Percentiles rank a stretch among this genome's conserved stretches.
Conservation (phyloP, 1,140 invertebrate genomes). For the Penaeus japonicus region DNA sequence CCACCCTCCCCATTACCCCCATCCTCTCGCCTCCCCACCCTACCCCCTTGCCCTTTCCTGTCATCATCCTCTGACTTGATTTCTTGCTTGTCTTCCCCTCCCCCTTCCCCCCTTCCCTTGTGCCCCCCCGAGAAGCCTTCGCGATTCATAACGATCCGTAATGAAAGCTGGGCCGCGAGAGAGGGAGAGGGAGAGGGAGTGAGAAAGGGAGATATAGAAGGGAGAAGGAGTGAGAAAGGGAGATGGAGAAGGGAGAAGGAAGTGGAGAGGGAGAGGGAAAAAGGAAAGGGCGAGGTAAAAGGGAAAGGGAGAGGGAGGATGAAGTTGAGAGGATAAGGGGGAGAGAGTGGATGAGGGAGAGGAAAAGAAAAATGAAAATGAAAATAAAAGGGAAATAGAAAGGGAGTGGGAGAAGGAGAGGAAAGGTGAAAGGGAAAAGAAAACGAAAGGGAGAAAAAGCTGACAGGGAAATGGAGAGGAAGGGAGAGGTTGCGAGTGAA, state of each 20-base stretch:
- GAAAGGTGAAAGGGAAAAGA: too few relatives aligned
- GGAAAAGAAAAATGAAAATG: too few relatives aligned
- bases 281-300: not conserved
- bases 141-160: too few relatives aligned
- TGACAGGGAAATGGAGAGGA: too few relatives aligned
- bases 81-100: not conserved
- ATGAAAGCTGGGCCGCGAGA: too few relatives aligned
- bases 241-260: not conserved
- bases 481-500: too few relatives aligned
- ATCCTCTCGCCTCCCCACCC: not conserved
- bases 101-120: not conserved
- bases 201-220: not conserved
- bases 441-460: too few relatives aligned
- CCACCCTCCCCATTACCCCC: not conserved
- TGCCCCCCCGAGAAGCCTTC: too few relatives aligned
- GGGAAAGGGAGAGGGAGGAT: not conserved
- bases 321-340: not conserved
- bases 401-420: too few relatives aligned
- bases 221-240: slow-evolving; percentile 19
- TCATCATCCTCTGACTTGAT: not conserved
- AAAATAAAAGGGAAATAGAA: too few relatives aligned
- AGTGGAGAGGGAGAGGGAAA: not conserved
- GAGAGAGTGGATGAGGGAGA: not conserved
- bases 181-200: not conserved
- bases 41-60: not conserved